Conservation (phyloP, 2,888 invertebrate genomes). For the Loripinus fragilis region DNA sequence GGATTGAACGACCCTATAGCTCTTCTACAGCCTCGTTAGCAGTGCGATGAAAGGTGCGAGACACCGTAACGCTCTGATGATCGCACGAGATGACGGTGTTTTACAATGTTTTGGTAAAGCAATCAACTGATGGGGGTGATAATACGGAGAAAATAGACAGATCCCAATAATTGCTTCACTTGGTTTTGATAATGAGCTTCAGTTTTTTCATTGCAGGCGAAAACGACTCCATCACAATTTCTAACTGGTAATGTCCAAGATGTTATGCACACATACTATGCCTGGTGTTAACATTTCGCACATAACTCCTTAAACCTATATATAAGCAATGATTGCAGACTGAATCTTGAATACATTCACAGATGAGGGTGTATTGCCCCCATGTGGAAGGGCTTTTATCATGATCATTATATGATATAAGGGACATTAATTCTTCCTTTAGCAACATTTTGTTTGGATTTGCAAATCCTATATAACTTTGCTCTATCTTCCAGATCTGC, state of each 20-base stretch:
- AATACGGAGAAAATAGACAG: slow-evolving; percentile 8
- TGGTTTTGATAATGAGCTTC: slow-evolving; percentile 13
- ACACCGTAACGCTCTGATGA: slow-evolving; percentile 5
- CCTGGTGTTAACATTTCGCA: too few relatives aligned
- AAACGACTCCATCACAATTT: too few relatives aligned
- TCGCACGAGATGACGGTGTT: background rate
- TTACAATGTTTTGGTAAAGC: slow-evolving; percentile 9
- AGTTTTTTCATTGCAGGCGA: too few relatives aligned
- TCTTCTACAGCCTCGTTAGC: background rate
- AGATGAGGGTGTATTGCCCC: too few relatives aligned
- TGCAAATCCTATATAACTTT: background rate
- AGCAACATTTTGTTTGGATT: background rate
- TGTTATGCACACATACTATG: too few relatives aligned
- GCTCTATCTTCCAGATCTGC: background rate
- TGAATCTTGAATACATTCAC: too few relatives aligned
- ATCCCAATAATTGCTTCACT: slow-evolving; percentile 14
- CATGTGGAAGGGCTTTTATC: too few relatives aligned
- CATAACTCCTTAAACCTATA: too few relatives aligned
- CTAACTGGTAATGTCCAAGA: too few relatives aligned
- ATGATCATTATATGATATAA: too few relatives aligned
- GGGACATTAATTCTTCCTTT: too few relatives aligned
- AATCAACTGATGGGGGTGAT: slow-evolving; percentile 13
- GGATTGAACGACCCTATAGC: background rate
- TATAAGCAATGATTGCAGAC: too few relatives aligned
- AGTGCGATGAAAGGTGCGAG: background rate